Conservation (phyloP, 2,113 vertebrate genomes). For the Rhadina sibilatrix region DNA sequence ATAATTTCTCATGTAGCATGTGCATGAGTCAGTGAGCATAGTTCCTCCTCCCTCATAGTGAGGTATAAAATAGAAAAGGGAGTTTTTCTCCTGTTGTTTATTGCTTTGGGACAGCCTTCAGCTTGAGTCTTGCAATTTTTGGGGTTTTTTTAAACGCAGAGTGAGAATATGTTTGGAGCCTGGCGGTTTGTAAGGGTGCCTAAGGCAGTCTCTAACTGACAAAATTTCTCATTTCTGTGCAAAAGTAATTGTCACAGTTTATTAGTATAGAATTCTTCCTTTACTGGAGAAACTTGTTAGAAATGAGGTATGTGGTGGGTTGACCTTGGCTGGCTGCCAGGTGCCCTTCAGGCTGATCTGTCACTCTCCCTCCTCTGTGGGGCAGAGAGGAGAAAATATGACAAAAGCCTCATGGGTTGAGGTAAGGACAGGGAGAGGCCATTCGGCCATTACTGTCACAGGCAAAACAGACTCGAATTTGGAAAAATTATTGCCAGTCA, state of each 20-base stretch:
- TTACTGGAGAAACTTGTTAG: background rate
- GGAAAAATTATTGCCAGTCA: background rate
- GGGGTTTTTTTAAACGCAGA: background rate
- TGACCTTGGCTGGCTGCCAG: background rate
- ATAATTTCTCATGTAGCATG: background rate
- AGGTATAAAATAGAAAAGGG: background rate
- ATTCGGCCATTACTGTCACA: background rate
- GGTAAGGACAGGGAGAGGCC: background rate
- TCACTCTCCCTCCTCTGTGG: rapidly evolving
- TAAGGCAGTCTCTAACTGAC: background rate
- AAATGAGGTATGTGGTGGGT: background rate
- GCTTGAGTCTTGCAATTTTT: background rate
- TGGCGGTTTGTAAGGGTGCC: background rate
- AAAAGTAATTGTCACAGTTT: background rate
- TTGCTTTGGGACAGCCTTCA: background rate
- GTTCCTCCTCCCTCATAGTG: background rate
- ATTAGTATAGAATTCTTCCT: background rate
- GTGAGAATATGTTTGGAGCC: background rate
- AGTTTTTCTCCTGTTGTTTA: background rate
- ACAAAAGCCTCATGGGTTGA: background rate
- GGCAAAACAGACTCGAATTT: background rate
- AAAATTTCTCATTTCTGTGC: background rate
- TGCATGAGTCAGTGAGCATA: background rate
- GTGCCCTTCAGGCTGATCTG: background rate
- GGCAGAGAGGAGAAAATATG: background rate